Conservation (phyloP, 1,140 invertebrate species). For the Temnothorax longispinosus region DNA sequence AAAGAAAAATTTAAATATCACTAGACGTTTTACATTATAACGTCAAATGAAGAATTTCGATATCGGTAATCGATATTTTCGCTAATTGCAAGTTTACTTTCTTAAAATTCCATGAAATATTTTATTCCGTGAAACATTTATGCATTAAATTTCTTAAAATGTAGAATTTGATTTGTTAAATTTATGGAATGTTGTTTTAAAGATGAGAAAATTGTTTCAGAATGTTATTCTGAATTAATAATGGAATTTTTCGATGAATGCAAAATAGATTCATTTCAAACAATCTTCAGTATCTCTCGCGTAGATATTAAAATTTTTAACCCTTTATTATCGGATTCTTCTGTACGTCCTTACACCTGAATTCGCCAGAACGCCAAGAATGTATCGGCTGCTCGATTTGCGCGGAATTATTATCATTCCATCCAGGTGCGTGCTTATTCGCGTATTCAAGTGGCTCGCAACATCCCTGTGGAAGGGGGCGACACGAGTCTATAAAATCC, state of each 20-base stretch:
- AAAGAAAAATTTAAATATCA: constrained; percentile 38
- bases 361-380: background rate
- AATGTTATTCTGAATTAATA: background rate
- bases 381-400: background rate
- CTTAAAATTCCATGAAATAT: constrained; percentile 1
- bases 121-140: background rate
- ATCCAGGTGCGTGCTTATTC: constrained; percentile 48
- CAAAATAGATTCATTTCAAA: background rate
- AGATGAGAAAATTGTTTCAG: background rate
- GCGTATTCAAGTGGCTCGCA: constrained; percentile 29
- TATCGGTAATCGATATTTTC: constrained; percentile 39
- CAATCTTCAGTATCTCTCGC: background rate
- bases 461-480: constrained; percentile 12
- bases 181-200: constrained; percentile 11
- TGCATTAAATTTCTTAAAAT: background rate
- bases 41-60: background rate
- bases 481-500: constrained; percentile 80
- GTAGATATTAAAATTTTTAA: constrained; percentile 4
- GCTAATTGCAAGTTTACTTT: constrained; percentile 34
- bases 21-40: background rate
- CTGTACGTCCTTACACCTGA: background rate
- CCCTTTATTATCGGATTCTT: background rate
- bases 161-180: background rate
- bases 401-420: background rate
- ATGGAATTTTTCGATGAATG: background rate